A percentile compares a stretch with the other conserved stretches of the same genome.
These are phyloP conservation scores for Pavo muticus DNA, from an alignment of 2,113 vertebrate species.

Conservation along the genomic window DNA sequence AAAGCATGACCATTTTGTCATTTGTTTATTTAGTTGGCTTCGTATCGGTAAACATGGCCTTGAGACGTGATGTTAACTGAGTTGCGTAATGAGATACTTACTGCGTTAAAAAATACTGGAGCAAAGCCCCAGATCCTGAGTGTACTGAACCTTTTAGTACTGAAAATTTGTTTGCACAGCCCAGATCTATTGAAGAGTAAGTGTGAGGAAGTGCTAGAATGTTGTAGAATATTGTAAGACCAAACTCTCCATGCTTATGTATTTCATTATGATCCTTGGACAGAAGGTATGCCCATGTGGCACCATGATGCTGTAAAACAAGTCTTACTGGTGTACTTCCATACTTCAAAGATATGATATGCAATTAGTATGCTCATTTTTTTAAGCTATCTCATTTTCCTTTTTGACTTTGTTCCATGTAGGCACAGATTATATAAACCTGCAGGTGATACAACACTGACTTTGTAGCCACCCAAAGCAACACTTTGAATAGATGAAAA, in stretches of 20 bases:
- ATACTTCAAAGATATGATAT: neutral
- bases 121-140: neutral
- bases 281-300: neutral
- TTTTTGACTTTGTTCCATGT: neutral
- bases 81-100: neutral
- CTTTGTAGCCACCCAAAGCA: neutral
- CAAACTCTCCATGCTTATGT: neutral
- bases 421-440: neutral
- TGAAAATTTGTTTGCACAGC: neutral
- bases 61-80: neutral
- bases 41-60: neutral
- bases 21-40: neutral
- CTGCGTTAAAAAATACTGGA: neutral
- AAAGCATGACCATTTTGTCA: neutral
- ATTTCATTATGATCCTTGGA: neutral
- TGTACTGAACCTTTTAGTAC: neutral
- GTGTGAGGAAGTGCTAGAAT: neutral
- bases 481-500: neutral
- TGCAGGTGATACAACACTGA: neutral
- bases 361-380: neutral
- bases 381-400: neutral
- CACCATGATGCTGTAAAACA: neutral
- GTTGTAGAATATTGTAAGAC: neutral
- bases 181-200: neutral
- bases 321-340: rapidly evolving